These are phyloP conservation scores for Tympanoctomys barrerae DNA, from an alignment of 2,797 vertebrate species.

Conservation along the genomic window DNA sequence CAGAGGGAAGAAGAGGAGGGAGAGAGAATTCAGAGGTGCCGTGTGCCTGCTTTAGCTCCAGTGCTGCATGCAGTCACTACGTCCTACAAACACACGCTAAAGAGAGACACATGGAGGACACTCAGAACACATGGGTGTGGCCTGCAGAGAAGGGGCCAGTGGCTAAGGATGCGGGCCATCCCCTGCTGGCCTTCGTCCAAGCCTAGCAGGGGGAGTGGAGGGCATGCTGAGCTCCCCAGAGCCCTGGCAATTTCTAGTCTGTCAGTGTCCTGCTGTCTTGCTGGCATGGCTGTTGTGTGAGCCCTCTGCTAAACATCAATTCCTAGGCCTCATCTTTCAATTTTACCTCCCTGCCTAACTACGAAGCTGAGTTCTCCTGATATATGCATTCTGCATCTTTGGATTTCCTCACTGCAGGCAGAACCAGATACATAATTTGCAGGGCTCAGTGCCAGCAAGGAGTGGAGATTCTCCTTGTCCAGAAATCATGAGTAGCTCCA, in stretches of 20 bases:
- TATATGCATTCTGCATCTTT: neutral
- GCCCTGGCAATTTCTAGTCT: neutral
- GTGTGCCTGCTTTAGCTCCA: too few relatives aligned
- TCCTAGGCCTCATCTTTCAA: neutral
- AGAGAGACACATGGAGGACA: neutral
- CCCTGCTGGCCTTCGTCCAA: neutral
- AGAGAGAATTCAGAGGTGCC: neutral
- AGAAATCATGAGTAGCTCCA: neutral
- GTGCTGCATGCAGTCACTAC: neutral
- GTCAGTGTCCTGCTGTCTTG: neutral
- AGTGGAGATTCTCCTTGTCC: neutral
- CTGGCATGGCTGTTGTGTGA: too few relatives aligned
- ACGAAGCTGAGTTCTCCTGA: neutral
- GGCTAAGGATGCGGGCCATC: accelerated
- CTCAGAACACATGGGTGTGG: neutral
- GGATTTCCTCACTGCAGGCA: neutral
- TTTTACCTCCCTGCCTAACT: neutral
- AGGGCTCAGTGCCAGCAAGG: accelerated
- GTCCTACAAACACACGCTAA: neutral
- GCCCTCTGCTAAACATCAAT: neutral
- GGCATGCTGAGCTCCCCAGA: neutral
- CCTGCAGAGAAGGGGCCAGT: neutral
- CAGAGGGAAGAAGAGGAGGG: neutral
- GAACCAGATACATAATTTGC: neutral
- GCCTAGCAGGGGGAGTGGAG: neutral